Conservation (phyloP, 2,888 invertebrate genomes). For the Oxytorus armatus region DNA sequence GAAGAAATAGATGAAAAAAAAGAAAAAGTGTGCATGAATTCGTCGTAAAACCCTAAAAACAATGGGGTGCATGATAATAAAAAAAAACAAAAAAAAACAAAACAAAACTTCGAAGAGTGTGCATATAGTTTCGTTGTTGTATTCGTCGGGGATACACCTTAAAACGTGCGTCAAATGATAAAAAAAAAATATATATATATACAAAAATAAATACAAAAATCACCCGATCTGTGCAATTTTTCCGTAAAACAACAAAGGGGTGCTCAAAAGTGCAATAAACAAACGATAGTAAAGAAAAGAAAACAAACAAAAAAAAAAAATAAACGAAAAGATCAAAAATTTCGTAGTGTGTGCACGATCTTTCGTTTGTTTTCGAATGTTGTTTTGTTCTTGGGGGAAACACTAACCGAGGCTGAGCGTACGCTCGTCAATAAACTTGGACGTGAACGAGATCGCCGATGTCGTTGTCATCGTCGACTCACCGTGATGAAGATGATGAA, state of each 20-base stretch:
- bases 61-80: background rate
- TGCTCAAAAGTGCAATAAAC: conserved; percentile 11
- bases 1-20: background rate
- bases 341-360: conserved; percentile 26
- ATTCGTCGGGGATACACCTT: no score
- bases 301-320: background rate
- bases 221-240: background rate
- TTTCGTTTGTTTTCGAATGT: conserved; percentile 36
- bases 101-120: background rate
- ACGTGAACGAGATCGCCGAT: conserved; percentile 72
- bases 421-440: conserved; percentile 72
- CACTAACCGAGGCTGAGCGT: conserved; percentile 72
- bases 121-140: no score
- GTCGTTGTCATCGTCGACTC: conserved; percentile 74
- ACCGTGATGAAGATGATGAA: conserved; percentile 83
- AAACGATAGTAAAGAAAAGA: background rate
- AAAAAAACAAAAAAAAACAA: background rate
- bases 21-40: no score
- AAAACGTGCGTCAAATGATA: conserved; percentile 7
- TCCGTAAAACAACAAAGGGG: background rate
- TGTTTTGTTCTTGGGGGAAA: conserved; percentile 8
- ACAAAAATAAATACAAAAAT: conserved; percentile 1
- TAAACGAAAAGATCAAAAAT: conserved; percentile 17
- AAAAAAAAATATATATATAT: no score
- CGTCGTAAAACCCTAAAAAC: no score